Percentiles rank a stretch among this genome's conserved stretches.
phyloP scores from a whole-genome alignment of 1,140 invertebrate genomes.

The Drosophila setifemur region DNA sequence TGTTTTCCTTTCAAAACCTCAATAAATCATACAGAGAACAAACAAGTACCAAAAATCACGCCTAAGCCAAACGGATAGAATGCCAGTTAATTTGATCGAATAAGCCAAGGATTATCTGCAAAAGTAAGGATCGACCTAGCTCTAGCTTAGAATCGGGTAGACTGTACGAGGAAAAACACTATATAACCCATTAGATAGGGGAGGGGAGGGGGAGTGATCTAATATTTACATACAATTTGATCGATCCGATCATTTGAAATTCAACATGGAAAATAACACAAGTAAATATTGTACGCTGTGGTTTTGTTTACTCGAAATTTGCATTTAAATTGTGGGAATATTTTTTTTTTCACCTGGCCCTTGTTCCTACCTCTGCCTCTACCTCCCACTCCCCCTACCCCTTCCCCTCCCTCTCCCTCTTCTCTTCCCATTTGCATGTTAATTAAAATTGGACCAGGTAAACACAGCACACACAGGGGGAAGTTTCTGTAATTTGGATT shows the following conservation, averaged over 20 bases:
- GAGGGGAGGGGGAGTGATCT: background rate
- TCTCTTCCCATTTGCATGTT: constrained; percentile 34
- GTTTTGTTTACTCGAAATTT: constrained; percentile 55
- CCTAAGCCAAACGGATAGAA: background rate
- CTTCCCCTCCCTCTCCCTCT: too few relatives aligned
- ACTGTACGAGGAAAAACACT: constrained; percentile 11
- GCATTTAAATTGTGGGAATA: constrained; percentile 67
- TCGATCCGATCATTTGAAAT: constrained; percentile 41
- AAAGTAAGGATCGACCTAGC: constrained; percentile 1
- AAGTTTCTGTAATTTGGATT: too few relatives aligned
- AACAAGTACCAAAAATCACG: background rate
- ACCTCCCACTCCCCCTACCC: too few relatives aligned
- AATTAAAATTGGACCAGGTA: constrained; percentile 29
- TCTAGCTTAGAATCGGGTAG: background rate
- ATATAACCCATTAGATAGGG: background rate
- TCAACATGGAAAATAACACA: constrained; percentile 29
- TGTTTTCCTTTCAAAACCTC: background rate
- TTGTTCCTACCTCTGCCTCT: too few relatives aligned
- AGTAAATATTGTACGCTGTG: constrained; percentile 39
- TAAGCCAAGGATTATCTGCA: background rate
- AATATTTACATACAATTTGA: constrained; percentile 44
- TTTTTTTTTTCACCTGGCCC: constrained; percentile 35
- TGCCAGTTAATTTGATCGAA: background rate
- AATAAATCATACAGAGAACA: background rate
- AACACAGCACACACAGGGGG: constrained; percentile 20